A percentile compares a stretch with the other conserved stretches of the same genome.
phyloP scores from a whole-genome alignment of 2,113 vertebrate species.

The Phaetusa simplex region DNA sequence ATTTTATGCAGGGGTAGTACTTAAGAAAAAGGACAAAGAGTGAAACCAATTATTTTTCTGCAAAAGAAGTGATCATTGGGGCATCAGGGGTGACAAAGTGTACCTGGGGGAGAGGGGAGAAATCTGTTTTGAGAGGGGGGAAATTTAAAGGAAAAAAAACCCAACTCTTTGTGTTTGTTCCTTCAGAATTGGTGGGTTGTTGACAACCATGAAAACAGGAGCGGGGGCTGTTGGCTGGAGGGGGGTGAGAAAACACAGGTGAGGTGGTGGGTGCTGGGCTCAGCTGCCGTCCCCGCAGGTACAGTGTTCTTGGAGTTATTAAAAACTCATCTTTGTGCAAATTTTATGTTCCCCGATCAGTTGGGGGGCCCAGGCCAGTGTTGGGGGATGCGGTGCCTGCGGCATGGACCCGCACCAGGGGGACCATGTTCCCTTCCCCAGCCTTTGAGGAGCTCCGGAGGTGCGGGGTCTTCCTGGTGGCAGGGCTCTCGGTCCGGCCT shows the following conservation, averaged over 20 bases:
- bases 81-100: rapidly evolving
- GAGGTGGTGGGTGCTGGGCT: neutral
- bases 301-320: neutral
- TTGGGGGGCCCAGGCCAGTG: neutral
- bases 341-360: neutral
- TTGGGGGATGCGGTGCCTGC: rapidly evolving
- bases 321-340: neutral
- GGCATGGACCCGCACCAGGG: rapidly evolving
- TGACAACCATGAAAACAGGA: rapidly evolving
- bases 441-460: neutral
- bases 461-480: neutral
- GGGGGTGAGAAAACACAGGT: rapidly evolving
- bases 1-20: neutral
- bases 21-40: neutral
- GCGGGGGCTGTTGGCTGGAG: neutral
- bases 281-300: neutral
- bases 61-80: neutral
- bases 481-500: rapidly evolving
- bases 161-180: neutral
- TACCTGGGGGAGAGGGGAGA: neutral
- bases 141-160: neutral
- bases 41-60: neutral
- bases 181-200: rapidly evolving
- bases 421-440: rapidly evolving
- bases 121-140: rapidly evolving